phyloP scores from a whole-genome alignment of 2,888 invertebrate species.

The Scaptodrosophila latifasciaeformis region DNA sequence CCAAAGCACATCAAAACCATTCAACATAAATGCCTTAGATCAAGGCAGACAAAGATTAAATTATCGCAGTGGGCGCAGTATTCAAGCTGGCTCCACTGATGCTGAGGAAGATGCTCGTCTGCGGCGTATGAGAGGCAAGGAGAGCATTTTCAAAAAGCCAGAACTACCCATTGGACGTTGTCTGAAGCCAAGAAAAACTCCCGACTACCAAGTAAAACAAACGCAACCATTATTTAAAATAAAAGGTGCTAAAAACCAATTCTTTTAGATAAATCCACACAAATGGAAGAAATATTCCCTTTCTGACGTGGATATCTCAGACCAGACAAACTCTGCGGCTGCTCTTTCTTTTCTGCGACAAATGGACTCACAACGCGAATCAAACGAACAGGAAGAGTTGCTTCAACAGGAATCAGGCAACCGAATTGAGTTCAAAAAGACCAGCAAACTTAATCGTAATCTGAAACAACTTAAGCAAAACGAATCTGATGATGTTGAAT shows the following conservation, averaged over 20 bases:
- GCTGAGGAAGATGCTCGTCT: constrained; percentile 40
- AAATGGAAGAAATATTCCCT: constrained; percentile 89
- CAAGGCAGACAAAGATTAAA: constrained; percentile 66
- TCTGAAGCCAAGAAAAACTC: constrained; percentile 76
- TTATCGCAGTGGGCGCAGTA: constrained; percentile 41
- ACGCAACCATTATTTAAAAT: neutral
- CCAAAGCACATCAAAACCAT: constrained; percentile 56
- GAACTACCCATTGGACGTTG: constrained; percentile 80
- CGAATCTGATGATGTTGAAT: constrained; percentile 62
- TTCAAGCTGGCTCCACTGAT: constrained; percentile 18
- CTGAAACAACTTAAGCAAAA: constrained; percentile 54
- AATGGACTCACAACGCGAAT: constrained; percentile 78
- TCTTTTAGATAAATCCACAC: constrained; percentile 81
- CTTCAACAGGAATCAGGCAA: neutral
- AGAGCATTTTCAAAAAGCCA: constrained; percentile 87
- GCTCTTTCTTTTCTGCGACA: constrained; percentile 85
- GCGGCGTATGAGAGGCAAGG: constrained; percentile 75
- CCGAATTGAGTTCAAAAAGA: constrained; percentile 74
- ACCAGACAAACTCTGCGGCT: constrained; percentile 84
- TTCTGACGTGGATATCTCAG: constrained; percentile 89
- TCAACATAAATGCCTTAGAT: constrained; percentile 72
- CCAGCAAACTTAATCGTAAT: constrained; percentile 59
- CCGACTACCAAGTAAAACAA: constrained; percentile 75
- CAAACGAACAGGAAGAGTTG: constrained; percentile 43
- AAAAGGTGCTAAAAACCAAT: neutral